These are phyloP conservation scores for Steatornis caripensis DNA, from an alignment of 2,113 vertebrate species.

Conservation along the genomic window DNA sequence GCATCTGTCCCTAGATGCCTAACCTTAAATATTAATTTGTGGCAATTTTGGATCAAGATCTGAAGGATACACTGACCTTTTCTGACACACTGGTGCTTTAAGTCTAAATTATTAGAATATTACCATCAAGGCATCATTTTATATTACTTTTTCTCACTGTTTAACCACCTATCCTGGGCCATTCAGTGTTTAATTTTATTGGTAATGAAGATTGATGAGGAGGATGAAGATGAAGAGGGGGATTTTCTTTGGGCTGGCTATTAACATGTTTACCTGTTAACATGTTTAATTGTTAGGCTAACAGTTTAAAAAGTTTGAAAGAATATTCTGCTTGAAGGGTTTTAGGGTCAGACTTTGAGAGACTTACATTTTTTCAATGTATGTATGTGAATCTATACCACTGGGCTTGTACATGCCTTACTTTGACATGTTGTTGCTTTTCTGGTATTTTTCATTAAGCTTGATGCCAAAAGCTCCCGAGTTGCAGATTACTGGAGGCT, in stretches of 20 bases:
- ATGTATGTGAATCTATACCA: neutral
- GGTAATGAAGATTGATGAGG: neutral
- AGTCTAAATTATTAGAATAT: neutral
- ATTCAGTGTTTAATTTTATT: neutral
- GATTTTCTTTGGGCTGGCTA: neutral
- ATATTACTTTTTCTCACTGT: neutral
- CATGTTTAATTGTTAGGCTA: neutral
- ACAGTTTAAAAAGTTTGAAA: neutral
- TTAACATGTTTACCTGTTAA: neutral
- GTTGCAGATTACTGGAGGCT: neutral
- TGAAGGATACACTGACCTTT: neutral
- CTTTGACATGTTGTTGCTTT: constrained; percentile 17
- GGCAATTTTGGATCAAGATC: neutral
- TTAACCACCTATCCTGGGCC: neutral
- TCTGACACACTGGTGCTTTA: neutral
- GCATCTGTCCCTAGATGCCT: neutral
- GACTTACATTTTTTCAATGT: neutral
- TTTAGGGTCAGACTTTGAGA: neutral
- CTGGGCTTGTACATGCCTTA: neutral
- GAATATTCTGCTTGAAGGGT: neutral
- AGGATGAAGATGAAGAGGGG: neutral
- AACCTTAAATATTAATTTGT: neutral
- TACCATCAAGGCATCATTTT: neutral
- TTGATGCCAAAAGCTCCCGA: constrained; percentile 8
- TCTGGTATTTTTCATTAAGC: constrained; percentile 49